Conservation (phyloP, 2,797 vertebrate genomes). For the Salmo trutta region DNA sequence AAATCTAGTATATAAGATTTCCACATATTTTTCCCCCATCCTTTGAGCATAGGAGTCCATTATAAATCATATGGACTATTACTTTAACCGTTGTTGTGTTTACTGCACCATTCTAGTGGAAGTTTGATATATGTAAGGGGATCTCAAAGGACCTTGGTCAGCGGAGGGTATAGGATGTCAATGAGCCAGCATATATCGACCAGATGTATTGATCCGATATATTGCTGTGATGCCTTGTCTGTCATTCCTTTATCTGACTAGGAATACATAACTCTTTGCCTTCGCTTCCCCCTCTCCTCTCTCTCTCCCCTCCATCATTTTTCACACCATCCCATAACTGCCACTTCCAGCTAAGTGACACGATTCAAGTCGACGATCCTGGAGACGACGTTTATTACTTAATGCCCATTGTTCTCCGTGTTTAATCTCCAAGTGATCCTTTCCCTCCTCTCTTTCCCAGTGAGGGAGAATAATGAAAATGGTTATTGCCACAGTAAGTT, state of each 20-base stretch:
- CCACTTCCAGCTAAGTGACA: constrained; percentile 30
- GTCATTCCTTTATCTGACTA: not conserved
- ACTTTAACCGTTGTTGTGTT: not conserved
- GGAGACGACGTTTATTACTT: constrained; percentile 46
- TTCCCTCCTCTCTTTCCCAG: constrained; percentile 16
- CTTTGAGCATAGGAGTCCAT: no score
- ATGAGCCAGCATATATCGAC: constrained; percentile 45
- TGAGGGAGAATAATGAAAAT: constrained; percentile 56
- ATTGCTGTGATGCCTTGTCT: not conserved
- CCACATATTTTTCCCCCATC: no score
- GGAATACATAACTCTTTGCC: not conserved
- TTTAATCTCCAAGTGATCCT: constrained; percentile 12
- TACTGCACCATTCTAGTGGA: not conserved
- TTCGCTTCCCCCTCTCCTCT: not conserved
- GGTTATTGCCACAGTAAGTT: constrained; percentile 46
- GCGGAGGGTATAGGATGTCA: constrained; percentile 58
- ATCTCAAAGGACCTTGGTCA: constrained; percentile 49
- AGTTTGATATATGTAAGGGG: constrained; percentile 39
- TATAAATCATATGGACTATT: no score
- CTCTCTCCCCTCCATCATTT: not conserved
- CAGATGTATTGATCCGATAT: not conserved
- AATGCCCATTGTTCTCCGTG: constrained; percentile 35
- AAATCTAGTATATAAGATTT: no score
- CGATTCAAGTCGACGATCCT: constrained; percentile 42
- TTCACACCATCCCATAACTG: constrained; percentile 13